Conservation (phyloP, 2,113 vertebrate species). For the Phoenicopterus ruber region DNA sequence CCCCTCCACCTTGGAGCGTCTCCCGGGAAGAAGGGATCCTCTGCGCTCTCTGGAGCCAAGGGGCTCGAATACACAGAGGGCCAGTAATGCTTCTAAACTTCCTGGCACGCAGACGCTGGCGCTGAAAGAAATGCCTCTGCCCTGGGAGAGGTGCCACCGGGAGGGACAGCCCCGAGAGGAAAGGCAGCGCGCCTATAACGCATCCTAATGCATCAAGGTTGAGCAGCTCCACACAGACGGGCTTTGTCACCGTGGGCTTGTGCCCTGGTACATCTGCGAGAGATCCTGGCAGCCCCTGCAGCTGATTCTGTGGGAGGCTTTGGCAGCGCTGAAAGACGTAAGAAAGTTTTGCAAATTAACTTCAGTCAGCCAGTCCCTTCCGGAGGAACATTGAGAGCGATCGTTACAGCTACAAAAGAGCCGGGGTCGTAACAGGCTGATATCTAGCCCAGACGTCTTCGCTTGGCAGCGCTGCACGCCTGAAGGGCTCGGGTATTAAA, state of each 20-base stretch:
- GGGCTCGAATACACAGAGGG: not conserved
- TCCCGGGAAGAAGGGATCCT: constrained; percentile 32
- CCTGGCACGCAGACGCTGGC: not conserved
- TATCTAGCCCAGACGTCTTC: not conserved
- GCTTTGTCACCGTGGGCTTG: constrained; percentile 12
- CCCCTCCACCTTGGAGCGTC: not conserved
- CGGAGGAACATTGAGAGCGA: not conserved
- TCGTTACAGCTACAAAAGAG: not conserved
- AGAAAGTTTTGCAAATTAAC: not conserved
- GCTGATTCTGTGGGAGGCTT: constrained; percentile 8
- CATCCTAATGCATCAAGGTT: constrained; percentile 25
- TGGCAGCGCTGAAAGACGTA: not conserved
- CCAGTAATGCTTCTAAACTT: not conserved
- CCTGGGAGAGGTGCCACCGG: constrained; percentile 22
- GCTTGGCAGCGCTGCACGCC: not conserved
- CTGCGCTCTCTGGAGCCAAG: not conserved
- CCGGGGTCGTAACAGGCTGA: not conserved
- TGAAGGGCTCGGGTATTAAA: not conserved
- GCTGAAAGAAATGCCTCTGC: not conserved
- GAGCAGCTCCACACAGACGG: constrained; percentile 19
- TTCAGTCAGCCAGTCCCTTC: not conserved
- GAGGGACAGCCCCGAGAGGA: not conserved
- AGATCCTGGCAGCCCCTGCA: constrained; percentile 17
- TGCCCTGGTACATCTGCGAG: not conserved
- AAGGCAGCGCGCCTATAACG: not conserved